Evolutionary conservation across 2,888 invertebrate species (phyloP).

Genomic region (Acrocera orbiculus): DNA sequence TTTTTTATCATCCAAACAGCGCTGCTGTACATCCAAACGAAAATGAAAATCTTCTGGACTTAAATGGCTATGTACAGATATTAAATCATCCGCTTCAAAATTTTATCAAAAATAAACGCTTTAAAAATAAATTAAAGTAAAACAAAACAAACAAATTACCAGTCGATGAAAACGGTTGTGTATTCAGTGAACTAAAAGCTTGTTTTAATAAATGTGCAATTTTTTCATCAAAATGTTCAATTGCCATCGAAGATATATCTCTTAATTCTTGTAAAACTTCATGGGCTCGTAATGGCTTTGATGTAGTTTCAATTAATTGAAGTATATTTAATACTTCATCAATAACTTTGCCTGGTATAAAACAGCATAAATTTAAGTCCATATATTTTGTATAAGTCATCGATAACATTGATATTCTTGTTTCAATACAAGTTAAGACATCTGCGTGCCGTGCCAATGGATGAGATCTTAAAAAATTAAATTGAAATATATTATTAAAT

Average conservation of each 20-base stretch:
- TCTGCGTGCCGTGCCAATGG: conserved; percentile 76
- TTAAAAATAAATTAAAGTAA: too few relatives aligned
- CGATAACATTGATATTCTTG: conserved; percentile 74
- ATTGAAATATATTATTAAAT: too few relatives aligned
- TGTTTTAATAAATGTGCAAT: conserved; percentile 33
- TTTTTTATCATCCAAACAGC: too few relatives aligned
- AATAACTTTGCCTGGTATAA: conserved; percentile 84
- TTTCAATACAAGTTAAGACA: conserved; percentile 77
- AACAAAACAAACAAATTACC: too few relatives aligned
- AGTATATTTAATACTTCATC: conserved; percentile 73
- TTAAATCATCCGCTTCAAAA: too few relatives aligned
- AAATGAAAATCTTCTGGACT: too few relatives aligned
- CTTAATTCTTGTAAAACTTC: conserved; percentile 75
- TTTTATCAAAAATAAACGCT: too few relatives aligned
- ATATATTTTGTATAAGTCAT: conserved; percentile 88
- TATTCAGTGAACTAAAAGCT: conserved; percentile 1
- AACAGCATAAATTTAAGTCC: conserved; percentile 67
- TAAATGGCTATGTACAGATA: too few relatives aligned
- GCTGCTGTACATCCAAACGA: too few relatives aligned
- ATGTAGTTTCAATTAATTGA: conserved; percentile 44
- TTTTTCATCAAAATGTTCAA: conserved; percentile 89
- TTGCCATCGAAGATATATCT: conserved; percentile 77
- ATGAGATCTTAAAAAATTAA: conserved; percentile 42
- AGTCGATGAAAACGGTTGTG: conserved; percentile 1
- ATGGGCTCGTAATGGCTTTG: conserved; percentile 53